Conservation (phyloP, 2,888 invertebrate genomes). For the Scaptomyza flava region DNA sequence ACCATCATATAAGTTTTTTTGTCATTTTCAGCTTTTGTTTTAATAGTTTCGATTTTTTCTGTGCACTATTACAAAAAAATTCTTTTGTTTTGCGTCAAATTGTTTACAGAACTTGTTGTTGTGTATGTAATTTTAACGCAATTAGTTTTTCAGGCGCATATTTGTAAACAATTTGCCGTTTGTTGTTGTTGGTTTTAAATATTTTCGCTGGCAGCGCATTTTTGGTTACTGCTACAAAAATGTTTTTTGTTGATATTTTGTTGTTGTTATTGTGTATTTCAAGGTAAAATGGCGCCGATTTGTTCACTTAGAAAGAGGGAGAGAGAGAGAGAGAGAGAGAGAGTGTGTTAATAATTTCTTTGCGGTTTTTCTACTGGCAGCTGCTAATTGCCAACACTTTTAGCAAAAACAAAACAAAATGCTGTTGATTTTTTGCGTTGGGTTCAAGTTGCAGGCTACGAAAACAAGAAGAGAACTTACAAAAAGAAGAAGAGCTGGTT, state of each 20-base stretch:
- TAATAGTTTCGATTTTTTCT: neutral
- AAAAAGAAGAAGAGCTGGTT: conserved; percentile 1
- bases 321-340: conserved; percentile 11
- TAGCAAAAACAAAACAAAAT: neutral
- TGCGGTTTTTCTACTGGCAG: conserved; percentile 1
- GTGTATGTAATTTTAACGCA: conserved; percentile 67
- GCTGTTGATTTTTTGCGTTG: neutral
- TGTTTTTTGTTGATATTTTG: conserved; percentile 44
- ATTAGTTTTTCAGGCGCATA: conserved; percentile 55
- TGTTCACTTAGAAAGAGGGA: conserved; percentile 1
- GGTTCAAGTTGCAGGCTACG: conserved; percentile 8
- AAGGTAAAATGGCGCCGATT: conserved; percentile 55
- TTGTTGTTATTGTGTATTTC: conserved; percentile 28
- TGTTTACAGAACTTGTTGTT: neutral
- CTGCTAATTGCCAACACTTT: conserved; percentile 2
- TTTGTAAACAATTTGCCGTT: conserved; percentile 64
- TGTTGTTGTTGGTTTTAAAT: conserved; percentile 22
- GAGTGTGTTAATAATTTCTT: conserved; percentile 44
- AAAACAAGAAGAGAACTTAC: neutral
- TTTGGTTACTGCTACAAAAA: conserved; percentile 16
- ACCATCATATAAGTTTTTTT: neutral
- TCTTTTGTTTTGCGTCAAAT: neutral
- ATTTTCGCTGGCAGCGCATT: conserved; percentile 31
- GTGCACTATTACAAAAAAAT: conserved; percentile 4
- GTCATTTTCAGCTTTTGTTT: neutral